Conservation (phyloP, 2,113 vertebrate species). For the Ctenomys sociabilis region DNA sequence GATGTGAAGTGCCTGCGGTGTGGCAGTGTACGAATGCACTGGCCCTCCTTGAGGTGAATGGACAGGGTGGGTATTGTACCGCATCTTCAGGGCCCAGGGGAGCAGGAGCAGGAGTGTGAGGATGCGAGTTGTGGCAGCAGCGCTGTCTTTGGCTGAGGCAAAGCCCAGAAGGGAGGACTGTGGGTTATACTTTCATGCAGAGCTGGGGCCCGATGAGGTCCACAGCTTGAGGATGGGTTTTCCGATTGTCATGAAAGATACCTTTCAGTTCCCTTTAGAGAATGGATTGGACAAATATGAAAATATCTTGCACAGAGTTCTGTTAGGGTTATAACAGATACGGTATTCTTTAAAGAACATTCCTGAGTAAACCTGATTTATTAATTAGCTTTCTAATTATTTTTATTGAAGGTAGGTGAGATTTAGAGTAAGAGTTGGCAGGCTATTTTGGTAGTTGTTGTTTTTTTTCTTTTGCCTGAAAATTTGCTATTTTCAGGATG, state of each 20-base stretch:
- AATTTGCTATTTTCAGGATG: constrained; percentile 30
- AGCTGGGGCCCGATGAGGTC: background rate
- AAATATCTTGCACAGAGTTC: background rate
- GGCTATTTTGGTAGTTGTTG: background rate
- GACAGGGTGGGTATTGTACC: background rate
- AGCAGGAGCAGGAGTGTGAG: background rate
- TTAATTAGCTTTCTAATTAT: background rate
- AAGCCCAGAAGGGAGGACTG: background rate
- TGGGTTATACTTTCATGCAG: background rate
- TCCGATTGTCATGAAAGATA: background rate
- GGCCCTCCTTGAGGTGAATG: background rate
- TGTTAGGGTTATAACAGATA: background rate
- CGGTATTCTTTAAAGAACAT: background rate
- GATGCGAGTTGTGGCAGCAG: background rate
- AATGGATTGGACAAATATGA: background rate
- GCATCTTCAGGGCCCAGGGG: background rate
- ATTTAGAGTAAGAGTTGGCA: constrained; percentile 2
- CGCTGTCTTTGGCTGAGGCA: too few species aligned
- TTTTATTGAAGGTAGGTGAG: constrained; percentile 30
- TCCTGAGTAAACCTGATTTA: background rate
- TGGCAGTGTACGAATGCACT: background rate
- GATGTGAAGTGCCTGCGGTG: background rate
- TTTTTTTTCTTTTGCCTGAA: background rate
- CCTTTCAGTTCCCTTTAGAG: background rate
- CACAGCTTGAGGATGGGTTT: background rate